Percentiles rank a stretch among this genome's conserved stretches.
Evolutionary conservation across 2,113 vertebrate genomes (phyloP).

Genomic region (Falcunculus frontatus): DNA sequence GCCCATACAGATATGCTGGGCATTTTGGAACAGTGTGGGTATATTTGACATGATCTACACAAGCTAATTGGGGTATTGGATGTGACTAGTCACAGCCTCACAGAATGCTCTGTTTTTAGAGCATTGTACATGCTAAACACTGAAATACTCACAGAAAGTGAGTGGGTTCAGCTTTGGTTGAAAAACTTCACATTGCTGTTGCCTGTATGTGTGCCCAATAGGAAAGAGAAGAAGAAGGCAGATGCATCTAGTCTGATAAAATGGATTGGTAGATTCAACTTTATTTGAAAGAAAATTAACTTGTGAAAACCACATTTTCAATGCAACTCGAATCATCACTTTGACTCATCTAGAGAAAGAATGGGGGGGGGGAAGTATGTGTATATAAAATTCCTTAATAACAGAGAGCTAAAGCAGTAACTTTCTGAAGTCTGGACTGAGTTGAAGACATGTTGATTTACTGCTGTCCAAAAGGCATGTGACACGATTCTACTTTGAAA

Average conservation of each 20-base stretch:
- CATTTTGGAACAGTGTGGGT: not conserved
- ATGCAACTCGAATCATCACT: not conserved
- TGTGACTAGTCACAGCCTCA: not conserved
- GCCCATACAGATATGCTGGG: not conserved
- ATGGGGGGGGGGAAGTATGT: fast-evolving
- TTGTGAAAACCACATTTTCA: not conserved
- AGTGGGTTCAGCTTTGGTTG: not conserved
- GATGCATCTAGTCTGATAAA: not conserved
- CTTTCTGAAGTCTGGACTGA: not conserved
- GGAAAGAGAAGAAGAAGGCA: not conserved
- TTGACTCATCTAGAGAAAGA: not conserved
- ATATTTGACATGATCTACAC: not conserved
- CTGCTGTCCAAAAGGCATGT: not conserved
- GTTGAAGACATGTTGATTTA: not conserved
- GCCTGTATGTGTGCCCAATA: not conserved
- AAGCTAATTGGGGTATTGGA: not conserved
- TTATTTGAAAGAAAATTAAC: not conserved
- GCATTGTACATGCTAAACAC: not conserved
- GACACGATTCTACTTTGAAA: not conserved
- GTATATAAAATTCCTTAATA: not conserved
- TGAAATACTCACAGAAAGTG: not conserved
- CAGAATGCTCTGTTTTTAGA: not conserved
- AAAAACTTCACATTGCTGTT: not conserved
- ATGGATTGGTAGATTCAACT: not conserved
- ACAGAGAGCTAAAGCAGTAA: not conserved